Conservation (phyloP, 1,140 invertebrate genomes). For the Drosophila subpulchrella region DNA sequence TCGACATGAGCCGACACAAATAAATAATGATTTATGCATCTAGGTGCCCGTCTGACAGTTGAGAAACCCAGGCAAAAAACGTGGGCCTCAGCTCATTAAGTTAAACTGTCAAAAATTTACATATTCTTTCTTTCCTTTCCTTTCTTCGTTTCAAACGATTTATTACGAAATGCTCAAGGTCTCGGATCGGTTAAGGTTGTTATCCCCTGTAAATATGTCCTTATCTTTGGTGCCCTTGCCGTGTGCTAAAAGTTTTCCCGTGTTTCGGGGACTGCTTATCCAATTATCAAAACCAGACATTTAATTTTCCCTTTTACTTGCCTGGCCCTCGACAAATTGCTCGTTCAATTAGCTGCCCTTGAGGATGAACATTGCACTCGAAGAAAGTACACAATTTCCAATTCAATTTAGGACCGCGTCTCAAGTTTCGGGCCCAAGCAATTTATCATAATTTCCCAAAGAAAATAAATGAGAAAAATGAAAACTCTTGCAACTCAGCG, state of each 20-base stretch:
- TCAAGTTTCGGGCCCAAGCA: slow-evolving; percentile 55
- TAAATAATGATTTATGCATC: slow-evolving; percentile 78
- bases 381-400: slow-evolving; percentile 18
- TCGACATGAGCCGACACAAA: slow-evolving; percentile 60
- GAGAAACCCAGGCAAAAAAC: slow-evolving; percentile 15
- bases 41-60: slow-evolving; percentile 40
- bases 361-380: slow-evolving; percentile 50
- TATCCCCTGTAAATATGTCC: slow-evolving; percentile 26
- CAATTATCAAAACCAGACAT: slow-evolving; percentile 68
- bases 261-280: slow-evolving; percentile 49
- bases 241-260: slow-evolving; percentile 26
- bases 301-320: slow-evolving; percentile 63
- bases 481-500: slow-evolving; percentile 63
- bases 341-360: slow-evolving; percentile 65
- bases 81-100: slow-evolving; percentile 59
- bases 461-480: slow-evolving; percentile 26
- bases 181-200: slow-evolving; percentile 28
- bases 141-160: slow-evolving; percentile 46
- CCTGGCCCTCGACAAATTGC: slow-evolving; percentile 38
- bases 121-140: slow-evolving; percentile 52
- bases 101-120: slow-evolving; percentile 79
- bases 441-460: slow-evolving; percentile 72
- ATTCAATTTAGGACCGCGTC: slow-evolving; percentile 49
- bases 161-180: slow-evolving; percentile 47
- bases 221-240: slow-evolving; percentile 9